A percentile compares a stretch with the other conserved stretches of the same genome.
Conservation (phyloP, 1,140 invertebrate genomes). For the Drosophila sucinea region DNA sequence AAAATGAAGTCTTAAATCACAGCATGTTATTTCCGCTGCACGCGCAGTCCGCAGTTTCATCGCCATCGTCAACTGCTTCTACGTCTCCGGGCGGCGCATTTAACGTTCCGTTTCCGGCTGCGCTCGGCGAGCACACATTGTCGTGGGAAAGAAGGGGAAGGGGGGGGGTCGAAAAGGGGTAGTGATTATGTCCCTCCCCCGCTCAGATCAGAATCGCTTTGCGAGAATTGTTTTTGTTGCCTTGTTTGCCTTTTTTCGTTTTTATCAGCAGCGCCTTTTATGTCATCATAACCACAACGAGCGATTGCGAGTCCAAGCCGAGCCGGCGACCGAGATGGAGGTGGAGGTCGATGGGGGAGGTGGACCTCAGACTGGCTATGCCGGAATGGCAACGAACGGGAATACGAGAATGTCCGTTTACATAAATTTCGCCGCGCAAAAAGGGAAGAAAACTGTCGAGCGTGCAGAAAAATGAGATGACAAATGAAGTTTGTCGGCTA, state of each 20-base stretch:
- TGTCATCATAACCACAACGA: conserved; percentile 78
- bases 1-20: conserved; percentile 82
- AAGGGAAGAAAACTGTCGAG: conserved; percentile 76
- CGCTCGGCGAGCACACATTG: conserved; percentile 1
- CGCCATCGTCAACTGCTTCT: conserved; percentile 13
- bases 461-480: conserved; percentile 80
- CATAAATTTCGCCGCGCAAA: conserved; percentile 74
- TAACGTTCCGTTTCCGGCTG: conserved; percentile 64
- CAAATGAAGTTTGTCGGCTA: conserved; percentile 81
- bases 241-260: conserved; percentile 62
- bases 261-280: conserved; percentile 78
- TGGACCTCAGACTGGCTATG: conserved; percentile 6
- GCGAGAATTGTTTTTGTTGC: conserved; percentile 67
- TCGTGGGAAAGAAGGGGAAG: no score
- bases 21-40: conserved; percentile 80
- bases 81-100: conserved; percentile 43
- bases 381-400: conserved; percentile 39
- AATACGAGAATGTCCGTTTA: conserved; percentile 75
- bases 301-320: conserved; percentile 37
- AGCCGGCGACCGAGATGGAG: conserved; percentile 1
- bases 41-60: conserved; percentile 31
- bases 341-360: neutral
- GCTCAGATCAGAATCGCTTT: conserved; percentile 62
- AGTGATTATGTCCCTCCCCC: neutral
- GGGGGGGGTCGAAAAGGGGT: neutral